These are phyloP conservation scores for Fopius arisanus DNA, from an alignment of 1,140 invertebrate species.

Conservation along the genomic window DNA sequence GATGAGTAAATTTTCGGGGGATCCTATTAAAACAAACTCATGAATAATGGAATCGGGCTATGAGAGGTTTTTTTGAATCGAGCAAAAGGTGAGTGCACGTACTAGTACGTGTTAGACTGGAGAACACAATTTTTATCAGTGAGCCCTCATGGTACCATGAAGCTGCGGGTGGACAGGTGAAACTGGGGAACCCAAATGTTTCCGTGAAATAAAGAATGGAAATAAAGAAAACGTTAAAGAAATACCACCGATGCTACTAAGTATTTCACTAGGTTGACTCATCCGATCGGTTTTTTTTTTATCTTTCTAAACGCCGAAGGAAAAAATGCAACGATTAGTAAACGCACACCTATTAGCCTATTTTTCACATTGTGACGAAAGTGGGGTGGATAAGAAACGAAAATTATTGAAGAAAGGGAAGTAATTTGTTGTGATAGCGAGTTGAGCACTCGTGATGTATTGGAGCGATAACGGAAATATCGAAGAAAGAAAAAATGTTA, in stretches of 20 bases:
- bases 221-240: no score
- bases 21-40: no score
- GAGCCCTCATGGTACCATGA: conserved; percentile 23
- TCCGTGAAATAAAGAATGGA: no score
- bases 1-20: no score
- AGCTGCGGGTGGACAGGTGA: conserved; percentile 61
- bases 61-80: conserved; percentile 37
- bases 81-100: neutral
- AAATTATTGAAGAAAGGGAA: neutral
- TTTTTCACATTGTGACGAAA: neutral
- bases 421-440: neutral
- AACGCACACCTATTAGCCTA: neutral
- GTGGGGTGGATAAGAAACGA: neutral
- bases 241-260: no score
- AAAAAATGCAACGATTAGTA: conserved; percentile 36
- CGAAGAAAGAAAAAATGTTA: no score
- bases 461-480: no score
- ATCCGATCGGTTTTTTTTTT: neutral
- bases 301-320: conserved; percentile 33
- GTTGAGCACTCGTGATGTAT: neutral
- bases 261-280: neutral
- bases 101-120: conserved; percentile 24
- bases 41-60: conserved; percentile 52
- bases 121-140: neutral
- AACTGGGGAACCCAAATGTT: neutral